phyloP scores from a whole-genome alignment of 2,888 invertebrate species.

The Drosophila prostipennis region DNA sequence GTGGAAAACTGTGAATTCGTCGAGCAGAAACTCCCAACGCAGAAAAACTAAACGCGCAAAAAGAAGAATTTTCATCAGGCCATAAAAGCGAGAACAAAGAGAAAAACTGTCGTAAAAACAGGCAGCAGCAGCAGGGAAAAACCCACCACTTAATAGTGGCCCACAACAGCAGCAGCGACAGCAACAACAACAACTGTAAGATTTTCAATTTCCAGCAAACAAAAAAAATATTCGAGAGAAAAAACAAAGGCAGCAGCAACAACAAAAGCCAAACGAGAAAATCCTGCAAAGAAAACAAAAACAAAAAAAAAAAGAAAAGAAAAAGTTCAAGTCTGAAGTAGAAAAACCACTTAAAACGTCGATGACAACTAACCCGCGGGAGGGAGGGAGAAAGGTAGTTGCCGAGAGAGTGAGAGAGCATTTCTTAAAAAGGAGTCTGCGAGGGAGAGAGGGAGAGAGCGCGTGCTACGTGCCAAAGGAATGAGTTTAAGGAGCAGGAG shows the following conservation, averaged over 20 bases:
- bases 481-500: slow-evolving; percentile 44
- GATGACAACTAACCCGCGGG: slow-evolving; percentile 54
- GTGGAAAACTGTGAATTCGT: slow-evolving; percentile 79
- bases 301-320: slow-evolving; percentile 42
- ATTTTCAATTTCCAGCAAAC: slow-evolving; percentile 65
- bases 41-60: slow-evolving; percentile 78
- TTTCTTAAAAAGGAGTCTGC: slow-evolving; percentile 66
- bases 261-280: slow-evolving; percentile 63
- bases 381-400: slow-evolving; percentile 23
- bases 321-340: slow-evolving; percentile 74
- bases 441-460: slow-evolving; percentile 39
- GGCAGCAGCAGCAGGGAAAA: slow-evolving; percentile 53
- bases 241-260: slow-evolving; percentile 39
- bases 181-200: slow-evolving; percentile 58
- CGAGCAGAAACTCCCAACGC: slow-evolving; percentile 79
- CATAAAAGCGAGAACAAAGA: slow-evolving; percentile 51
- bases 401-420: slow-evolving; percentile 29
- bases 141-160: slow-evolving; percentile 75
- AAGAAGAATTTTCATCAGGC: slow-evolving; percentile 75
- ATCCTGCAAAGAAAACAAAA: slow-evolving; percentile 62
- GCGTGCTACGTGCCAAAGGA: slow-evolving; percentile 60
- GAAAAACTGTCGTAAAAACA: slow-evolving; percentile 39
- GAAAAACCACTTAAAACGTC: slow-evolving; percentile 80
- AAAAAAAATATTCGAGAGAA: slow-evolving; percentile 34
- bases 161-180: slow-evolving; percentile 49